Conservation (phyloP, 2,797 vertebrate genomes). For the Mormyrus proboscirostris region DNA sequence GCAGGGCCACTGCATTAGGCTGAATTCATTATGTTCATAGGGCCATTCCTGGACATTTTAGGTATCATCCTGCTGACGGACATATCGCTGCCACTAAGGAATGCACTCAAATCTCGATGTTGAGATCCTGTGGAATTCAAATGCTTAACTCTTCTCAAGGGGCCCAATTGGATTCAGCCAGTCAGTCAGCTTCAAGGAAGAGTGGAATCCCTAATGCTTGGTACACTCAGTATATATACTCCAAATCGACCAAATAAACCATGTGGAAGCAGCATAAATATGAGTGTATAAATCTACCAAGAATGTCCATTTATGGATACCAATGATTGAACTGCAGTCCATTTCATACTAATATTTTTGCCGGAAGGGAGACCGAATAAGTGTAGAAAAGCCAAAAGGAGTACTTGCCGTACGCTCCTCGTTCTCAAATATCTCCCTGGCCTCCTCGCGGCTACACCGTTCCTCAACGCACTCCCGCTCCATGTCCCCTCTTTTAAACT, state of each 20-base stretch:
- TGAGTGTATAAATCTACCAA: background rate
- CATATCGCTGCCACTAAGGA: background rate
- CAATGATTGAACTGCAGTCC: background rate
- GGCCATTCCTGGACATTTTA: background rate
- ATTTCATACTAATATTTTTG: background rate
- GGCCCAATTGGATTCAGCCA: background rate
- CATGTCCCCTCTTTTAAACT: conserved; percentile 72
- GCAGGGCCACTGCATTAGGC: background rate
- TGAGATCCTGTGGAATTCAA: background rate
- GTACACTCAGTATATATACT: background rate
- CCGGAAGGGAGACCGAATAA: background rate
- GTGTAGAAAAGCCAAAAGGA: background rate
- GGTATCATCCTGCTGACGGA: background rate
- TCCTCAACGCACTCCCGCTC: conserved; percentile 89
- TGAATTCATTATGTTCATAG: background rate
- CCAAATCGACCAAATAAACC: background rate
- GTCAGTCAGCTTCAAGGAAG: background rate
- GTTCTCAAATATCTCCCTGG: conserved; percentile 86
- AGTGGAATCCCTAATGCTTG: background rate
- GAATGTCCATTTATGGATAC: background rate
- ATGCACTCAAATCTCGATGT: background rate
- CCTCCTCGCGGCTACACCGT: conserved; percentile 76
- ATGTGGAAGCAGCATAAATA: background rate
- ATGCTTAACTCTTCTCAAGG: background rate
- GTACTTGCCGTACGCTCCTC: conserved; percentile 60